A percentile compares a stretch with the other conserved stretches of the same genome.
Evolutionary conservation across 2,113 vertebrate genomes (phyloP).

Genomic region (Dolichallabes microphthalmus): DNA sequence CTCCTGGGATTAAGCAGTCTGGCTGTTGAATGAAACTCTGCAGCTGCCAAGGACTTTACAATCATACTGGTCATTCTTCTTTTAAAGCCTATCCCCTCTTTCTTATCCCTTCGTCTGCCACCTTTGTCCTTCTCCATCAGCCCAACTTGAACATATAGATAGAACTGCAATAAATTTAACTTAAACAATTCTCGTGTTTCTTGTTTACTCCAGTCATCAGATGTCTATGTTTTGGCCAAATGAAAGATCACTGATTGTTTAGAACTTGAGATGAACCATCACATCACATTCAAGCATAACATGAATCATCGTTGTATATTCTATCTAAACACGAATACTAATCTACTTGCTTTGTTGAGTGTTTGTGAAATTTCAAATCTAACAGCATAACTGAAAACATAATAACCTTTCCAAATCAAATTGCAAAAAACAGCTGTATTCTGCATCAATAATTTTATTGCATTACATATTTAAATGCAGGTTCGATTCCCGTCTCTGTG

Average conservation of each 20-base stretch:
- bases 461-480: background rate
- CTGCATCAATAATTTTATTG: background rate
- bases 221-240: background rate
- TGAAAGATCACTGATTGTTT: constrained; percentile 12
- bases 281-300: constrained; percentile 16
- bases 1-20: constrained; percentile 50
- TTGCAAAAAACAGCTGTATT: background rate
- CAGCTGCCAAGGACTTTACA: constrained; percentile 42
- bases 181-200: background rate
- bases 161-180: constrained; percentile 12
- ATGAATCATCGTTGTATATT: background rate
- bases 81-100: constrained; percentile 24
- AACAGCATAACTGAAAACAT: background rate
- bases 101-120: constrained; percentile 25
- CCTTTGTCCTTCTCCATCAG: constrained; percentile 4
- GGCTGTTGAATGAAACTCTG: constrained; percentile 45
- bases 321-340: background rate
- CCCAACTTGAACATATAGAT: background rate
- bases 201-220: background rate
- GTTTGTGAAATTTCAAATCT: background rate
- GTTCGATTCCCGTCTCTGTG: no score
- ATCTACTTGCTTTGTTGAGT: background rate
- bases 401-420: background rate
- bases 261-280: constrained; percentile 33
- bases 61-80: constrained; percentile 50